Base-by-base conservation (phyloP, 2,888 invertebrate species). In the Hyppa rectilinea region DNA sequence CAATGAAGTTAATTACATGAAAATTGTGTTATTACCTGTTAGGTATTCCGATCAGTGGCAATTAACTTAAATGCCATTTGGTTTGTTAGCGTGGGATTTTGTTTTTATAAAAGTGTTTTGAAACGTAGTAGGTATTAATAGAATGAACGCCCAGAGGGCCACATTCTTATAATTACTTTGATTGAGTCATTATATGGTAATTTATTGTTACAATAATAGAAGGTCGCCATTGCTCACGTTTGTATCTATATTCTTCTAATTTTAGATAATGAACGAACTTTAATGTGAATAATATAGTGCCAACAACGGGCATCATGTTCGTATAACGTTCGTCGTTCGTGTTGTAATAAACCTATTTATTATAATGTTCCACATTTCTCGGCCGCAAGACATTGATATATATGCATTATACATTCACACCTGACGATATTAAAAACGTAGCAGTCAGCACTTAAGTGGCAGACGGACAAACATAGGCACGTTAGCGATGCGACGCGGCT, bases 401-500 rank as follows among this genome's bases (percentile, higher is more conserved):
- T n/a, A n/a, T n/a, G n/a, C n/a, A n/a, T n/a, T n/a, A n/a, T n/a
- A n/a, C n/a, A n/a, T n/a, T n/a, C n/a, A n/a, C 10, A 3, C 23
- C 12, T 26, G 14, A 38, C 12, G 17, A 38, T 34, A 63, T 26
- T 31, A 40, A 56, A 55, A 59, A 34, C 6, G 14, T 31, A 4
- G 36, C 50, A 23, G 45, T 12, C 7, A 29, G 47, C 59, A 38
- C 7, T 20, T 64, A 61, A 61, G 64, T 61, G 63, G 26, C 14
- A 5, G 60, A 20, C 23, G 49, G 31, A 50, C 80, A 60, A 71
- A 75, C 40, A 80, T 67, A 80, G 75, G 63, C 55, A 47, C 67
- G 81, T 69, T 74, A 69, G 72, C n/a, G 59, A 47, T 79, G 80
- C 80, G 76, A 23, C 53, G 75, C 6, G 64, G 56, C 10, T 62